Percentiles rank a stretch among this genome's conserved stretches.
phyloP scores from a whole-genome alignment of 2,113 vertebrate species.

The Benitochromis conjunctus region DNA sequence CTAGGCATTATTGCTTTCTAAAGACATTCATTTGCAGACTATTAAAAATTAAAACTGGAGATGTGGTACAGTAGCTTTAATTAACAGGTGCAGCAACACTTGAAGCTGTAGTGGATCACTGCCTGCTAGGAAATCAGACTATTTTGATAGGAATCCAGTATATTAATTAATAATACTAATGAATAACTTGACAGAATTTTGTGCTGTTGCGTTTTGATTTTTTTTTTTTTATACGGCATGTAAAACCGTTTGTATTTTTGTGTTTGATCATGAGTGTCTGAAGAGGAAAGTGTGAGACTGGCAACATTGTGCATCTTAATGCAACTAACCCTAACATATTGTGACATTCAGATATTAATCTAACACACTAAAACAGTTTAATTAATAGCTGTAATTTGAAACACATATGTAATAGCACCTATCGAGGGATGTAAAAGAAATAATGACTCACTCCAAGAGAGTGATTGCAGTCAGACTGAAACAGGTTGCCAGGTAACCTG shows the following conservation, averaged over 20 bases:
- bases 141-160: background rate
- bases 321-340: background rate
- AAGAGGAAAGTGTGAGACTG: background rate
- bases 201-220: background rate
- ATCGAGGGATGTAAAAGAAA: background rate
- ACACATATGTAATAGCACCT: background rate
- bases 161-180: background rate
- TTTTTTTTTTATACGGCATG: background rate
- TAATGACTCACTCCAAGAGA: background rate
- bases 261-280: background rate
- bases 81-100: background rate
- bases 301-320: background rate
- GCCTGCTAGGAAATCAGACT: background rate
- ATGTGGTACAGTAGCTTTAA: background rate
- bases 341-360: background rate
- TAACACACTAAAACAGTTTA: background rate
- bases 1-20: background rate
- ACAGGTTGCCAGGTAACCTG: background rate
- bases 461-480: background rate
- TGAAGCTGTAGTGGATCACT: background rate
- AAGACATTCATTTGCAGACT: background rate
- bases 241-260: background rate
- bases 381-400: background rate
- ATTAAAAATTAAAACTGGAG: background rate
- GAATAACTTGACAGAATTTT: background rate